Evolutionary conservation across 2,797 vertebrate genomes (phyloP).

Genomic region (Clarias pachynema): DNA sequence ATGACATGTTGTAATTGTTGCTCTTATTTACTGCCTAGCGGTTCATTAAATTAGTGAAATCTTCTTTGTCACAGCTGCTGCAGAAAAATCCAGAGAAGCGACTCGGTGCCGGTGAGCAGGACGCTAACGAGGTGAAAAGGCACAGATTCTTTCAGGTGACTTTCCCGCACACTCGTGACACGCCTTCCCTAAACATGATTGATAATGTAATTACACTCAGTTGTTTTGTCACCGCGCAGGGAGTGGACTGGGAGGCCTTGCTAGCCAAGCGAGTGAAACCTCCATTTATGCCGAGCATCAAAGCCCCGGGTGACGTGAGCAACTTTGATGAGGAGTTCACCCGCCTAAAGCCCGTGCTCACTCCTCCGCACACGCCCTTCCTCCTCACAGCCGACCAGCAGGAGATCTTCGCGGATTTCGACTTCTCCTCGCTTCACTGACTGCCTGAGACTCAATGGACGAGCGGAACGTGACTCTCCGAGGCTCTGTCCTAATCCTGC

Average conservation of each 20-base stretch:
- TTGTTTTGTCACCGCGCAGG: conserved; percentile 68
- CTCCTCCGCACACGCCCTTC: conserved; percentile 76
- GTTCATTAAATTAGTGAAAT: neutral
- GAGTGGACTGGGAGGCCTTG: conserved; percentile 84
- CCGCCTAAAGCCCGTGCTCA: conserved; percentile 81
- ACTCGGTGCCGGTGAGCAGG: conserved; percentile 84
- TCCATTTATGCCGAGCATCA: conserved; percentile 84
- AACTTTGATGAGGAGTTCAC: conserved; percentile 96
- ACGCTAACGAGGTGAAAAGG: conserved; percentile 86
- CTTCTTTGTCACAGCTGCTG: conserved; percentile 77
- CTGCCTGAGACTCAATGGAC: conserved; percentile 7
- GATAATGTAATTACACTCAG: neutral
- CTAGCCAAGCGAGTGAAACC: conserved; percentile 82
- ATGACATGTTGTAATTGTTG: neutral
- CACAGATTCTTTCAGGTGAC: conserved; percentile 89
- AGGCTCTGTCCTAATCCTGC: conserved; percentile 14
- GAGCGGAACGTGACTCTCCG: conserved; percentile 11
- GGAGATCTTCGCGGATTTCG: conserved; percentile 85
- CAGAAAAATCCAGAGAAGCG: conserved; percentile 86
- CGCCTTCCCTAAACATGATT: neutral
- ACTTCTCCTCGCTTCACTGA: conserved; percentile 82
- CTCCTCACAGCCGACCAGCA: conserved; percentile 80
- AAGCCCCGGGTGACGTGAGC: conserved; percentile 78
- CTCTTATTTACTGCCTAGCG: neutral
- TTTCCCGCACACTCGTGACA: neutral